phyloP scores from a whole-genome alignment of 2,113 vertebrate species.

The Lepus europaeus region DNA sequence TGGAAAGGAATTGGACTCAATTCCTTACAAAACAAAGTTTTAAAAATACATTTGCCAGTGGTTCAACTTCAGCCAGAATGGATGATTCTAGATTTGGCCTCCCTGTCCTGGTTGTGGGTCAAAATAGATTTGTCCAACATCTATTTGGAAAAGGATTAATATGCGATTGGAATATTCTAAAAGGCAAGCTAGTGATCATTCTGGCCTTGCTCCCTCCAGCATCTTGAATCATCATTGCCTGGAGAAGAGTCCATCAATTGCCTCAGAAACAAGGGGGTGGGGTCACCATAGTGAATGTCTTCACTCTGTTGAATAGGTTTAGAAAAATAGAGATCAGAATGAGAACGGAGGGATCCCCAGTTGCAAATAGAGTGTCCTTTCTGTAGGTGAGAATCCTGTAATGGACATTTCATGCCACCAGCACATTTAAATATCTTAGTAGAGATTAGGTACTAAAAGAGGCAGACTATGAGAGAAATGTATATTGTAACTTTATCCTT shows the following conservation, averaged over 20 bases:
- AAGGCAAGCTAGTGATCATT: constrained; percentile 73
- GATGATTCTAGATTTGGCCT: constrained; percentile 81
- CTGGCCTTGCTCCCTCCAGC: constrained; percentile 68
- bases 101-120: constrained; percentile 75
- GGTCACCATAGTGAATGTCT: not conserved
- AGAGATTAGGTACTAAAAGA: not conserved
- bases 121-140: constrained; percentile 82
- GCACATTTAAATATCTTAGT: not conserved
- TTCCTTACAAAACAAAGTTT: constrained; percentile 75
- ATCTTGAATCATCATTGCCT: constrained; percentile 82
- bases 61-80: constrained; percentile 62
- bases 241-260: constrained; percentile 50
- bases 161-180: constrained; percentile 78
- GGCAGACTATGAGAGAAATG: not conserved
- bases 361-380: constrained; percentile 21
- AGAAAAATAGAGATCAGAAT: not conserved
- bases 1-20: constrained; percentile 71
- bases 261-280: constrained; percentile 20
- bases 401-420: not conserved
- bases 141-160: constrained; percentile 79
- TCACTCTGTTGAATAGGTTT: not conserved
- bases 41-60: constrained; percentile 79
- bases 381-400: not conserved
- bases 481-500: not conserved
- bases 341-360: not conserved